Conservation (phyloP, 2,113 vertebrate species). For the Notarius lentiginosus region DNA sequence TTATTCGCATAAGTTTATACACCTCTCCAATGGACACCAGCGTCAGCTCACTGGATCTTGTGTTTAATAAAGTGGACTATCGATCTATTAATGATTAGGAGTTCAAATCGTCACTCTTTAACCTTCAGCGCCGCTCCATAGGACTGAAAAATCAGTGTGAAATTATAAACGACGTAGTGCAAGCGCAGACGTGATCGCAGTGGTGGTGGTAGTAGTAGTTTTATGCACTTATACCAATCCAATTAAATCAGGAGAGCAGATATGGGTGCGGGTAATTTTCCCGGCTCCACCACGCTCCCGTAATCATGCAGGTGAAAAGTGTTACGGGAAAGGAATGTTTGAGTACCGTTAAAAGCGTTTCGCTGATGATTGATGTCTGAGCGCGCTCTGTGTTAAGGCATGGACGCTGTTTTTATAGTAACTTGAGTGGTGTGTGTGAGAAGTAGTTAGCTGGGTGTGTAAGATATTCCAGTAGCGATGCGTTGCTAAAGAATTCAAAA, state of each 20-base stretch:
- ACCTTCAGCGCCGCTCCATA: no score
- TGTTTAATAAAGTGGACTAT: no score
- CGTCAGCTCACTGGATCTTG: no score
- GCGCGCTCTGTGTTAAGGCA: neutral
- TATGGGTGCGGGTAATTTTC: neutral
- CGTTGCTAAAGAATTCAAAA: neutral
- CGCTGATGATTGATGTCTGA: constrained; percentile 17
- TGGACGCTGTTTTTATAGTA: neutral
- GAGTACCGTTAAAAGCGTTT: constrained; percentile 25
- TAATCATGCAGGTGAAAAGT: constrained; percentile 21
- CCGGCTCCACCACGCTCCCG: neutral
- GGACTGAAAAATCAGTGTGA: neutral
- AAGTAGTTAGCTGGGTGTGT: neutral
- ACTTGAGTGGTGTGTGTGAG: neutral
- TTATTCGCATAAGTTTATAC: no score
- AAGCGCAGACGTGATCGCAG: neutral
- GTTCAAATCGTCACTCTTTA: neutral
- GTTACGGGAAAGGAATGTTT: constrained; percentile 24
- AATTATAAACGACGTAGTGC: neutral
- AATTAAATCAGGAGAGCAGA: constrained; percentile 3
- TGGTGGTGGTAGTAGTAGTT: no score
- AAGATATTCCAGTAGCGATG: constrained; percentile 12
- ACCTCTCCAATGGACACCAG: no score
- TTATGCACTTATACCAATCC: constrained; percentile 9
- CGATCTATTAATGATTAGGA: no score